phyloP scores from a whole-genome alignment of 1,140 invertebrate species.

The Sarcophaga peregrina region DNA sequence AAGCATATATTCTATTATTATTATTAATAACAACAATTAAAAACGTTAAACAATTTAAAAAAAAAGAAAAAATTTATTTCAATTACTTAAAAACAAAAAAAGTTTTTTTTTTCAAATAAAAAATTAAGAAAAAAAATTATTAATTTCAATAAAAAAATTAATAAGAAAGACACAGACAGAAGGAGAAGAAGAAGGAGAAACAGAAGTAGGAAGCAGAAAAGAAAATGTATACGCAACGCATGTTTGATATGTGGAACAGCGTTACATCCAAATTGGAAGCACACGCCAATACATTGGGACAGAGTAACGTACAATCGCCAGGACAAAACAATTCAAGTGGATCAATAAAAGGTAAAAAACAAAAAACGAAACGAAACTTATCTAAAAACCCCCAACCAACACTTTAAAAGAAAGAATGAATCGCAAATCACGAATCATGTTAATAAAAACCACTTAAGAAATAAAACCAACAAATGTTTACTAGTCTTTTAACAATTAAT shows the following conservation, averaged over 20 bases:
- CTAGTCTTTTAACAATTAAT: no score
- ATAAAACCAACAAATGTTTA: no score
- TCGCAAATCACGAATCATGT: no score
- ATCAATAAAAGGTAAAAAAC: conserved; percentile 83
- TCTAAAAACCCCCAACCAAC: no score
- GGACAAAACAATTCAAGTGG: conserved; percentile 77
- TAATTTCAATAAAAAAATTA: not conserved
- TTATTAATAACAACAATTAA: not conserved
- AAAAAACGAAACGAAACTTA: conserved; percentile 23
- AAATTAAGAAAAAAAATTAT: conserved; percentile 23
- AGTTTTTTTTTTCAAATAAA: conserved; percentile 2
- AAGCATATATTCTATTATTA: not conserved
- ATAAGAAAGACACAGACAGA: not conserved
- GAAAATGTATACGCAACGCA: conserved; percentile 74
- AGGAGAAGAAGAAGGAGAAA: not conserved
- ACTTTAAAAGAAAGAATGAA: no score
- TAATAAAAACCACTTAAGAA: no score
- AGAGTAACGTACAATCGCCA: conserved; percentile 68
- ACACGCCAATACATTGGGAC: conserved; percentile 73
- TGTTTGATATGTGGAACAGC: conserved; percentile 90
- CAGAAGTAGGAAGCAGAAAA: not conserved
- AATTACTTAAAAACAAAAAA: not conserved
- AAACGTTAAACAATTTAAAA: not conserved
- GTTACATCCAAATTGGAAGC: conserved; percentile 83
- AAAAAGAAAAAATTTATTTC: not conserved